phyloP scores from a whole-genome alignment of 2,797 vertebrate species.

The Enteromius fasciolatus region DNA sequence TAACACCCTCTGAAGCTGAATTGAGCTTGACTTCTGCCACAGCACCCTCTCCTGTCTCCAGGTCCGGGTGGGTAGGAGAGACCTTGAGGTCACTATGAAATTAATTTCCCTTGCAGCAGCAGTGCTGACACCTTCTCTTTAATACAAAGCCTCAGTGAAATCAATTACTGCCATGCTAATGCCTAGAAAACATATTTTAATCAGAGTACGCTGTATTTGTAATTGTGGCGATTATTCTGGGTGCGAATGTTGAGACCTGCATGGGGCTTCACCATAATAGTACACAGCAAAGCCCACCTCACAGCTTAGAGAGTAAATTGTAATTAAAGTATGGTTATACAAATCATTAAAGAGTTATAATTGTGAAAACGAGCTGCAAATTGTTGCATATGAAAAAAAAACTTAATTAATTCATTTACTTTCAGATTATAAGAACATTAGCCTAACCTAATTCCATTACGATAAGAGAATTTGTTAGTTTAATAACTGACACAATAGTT shows the following conservation, averaged over 20 bases:
- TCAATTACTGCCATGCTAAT: slow-evolving; percentile 20
- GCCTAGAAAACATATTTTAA: slow-evolving; percentile 24
- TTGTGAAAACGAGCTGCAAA: not conserved
- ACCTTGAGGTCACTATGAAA: slow-evolving; percentile 32
- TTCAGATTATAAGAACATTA: not conserved
- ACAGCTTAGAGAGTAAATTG: not conserved
- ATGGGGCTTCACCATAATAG: slow-evolving; percentile 1
- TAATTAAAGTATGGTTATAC: not conserved
- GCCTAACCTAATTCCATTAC: no score
- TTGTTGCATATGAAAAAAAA: not conserved
- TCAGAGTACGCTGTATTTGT: not conserved
- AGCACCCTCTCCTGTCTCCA: slow-evolving; percentile 10
- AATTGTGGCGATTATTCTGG: slow-evolving; percentile 3
- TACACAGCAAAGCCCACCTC: slow-evolving; percentile 14
- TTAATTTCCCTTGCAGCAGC: slow-evolving; percentile 25
- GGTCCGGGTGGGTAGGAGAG: slow-evolving; percentile 9
- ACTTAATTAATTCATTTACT: not conserved
- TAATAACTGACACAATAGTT: not conserved
- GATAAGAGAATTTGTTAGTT: not conserved
- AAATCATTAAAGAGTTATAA: slow-evolving; percentile 1
- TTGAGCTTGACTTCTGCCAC: slow-evolving; percentile 27
- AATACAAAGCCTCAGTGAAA: slow-evolving; percentile 27
- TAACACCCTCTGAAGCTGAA: slow-evolving; percentile 16
- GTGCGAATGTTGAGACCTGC: not conserved
- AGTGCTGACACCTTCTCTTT: slow-evolving; percentile 20